Evolutionary conservation across 2,113 vertebrate species (phyloP), one percentile per base, ranked within the genome.

Genomic region (Prochilodus magdalenae): DNA sequence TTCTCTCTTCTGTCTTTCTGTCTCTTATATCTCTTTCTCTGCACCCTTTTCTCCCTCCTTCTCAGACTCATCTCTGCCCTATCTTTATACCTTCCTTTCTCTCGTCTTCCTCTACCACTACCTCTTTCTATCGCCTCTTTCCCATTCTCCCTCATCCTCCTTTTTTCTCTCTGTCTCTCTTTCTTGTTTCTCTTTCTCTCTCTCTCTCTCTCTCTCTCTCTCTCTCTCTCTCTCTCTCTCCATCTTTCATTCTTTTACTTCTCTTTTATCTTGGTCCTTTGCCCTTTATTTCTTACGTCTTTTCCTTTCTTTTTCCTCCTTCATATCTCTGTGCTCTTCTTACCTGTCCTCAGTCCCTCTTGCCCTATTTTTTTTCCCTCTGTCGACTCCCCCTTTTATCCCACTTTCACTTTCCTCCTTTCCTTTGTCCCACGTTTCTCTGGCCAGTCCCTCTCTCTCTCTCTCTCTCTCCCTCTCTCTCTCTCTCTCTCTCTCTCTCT

Each of bases 51-150:
- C 53, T 55, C 20, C 7, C 20, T n/a, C 59, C 74, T 72, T 27
- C 77, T 86, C 65, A n/a, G n/a, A n/a, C n/a, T n/a, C n/a, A n/a
- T 8, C 73, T 72, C 53, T 82, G 49, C 27, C 49, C 87, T 87
- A 82, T 88, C 84, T 78, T 83, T 83, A 86, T 87, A 82, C 79
- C 44, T 65, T 22, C 16, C 20, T 69, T 57, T 15, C 2, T 15
- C 47, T 15, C 14, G 3, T 84, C 55, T 73, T 26, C 70, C 81
- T 57, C 33, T n/a, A n/a, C n/a, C n/a, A n/a, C n/a, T 7, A 36
- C 36, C 40, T 60, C 24, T 69, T 63, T 69, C 22, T 66, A 33
- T 67, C 69, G 1, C 6, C n/a, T 36, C 12, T 75, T 8, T 4
- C 36, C n/a, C 6, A 1, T 6, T 67, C 65, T 44, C 13, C 22